phyloP scores from a whole-genome alignment of 1,140 invertebrate genomes.

The Andricus grossulariae region DNA sequence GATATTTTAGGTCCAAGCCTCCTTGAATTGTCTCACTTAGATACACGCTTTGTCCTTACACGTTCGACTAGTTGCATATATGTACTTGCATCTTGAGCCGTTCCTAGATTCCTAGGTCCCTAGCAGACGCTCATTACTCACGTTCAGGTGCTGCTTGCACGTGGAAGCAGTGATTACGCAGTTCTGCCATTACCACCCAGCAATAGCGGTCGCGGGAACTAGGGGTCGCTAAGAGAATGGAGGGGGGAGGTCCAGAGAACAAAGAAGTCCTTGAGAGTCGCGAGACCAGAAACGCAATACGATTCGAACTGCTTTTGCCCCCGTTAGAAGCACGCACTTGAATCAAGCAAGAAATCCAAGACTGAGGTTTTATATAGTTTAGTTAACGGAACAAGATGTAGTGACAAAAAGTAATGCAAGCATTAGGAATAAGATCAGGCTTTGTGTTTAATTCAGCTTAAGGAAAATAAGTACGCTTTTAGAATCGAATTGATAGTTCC shows the following conservation, averaged over 20 bases:
- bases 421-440: too few relatives aligned
- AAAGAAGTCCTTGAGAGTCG: constrained; percentile 66
- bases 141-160: constrained; percentile 66
- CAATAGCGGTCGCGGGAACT: constrained; percentile 13
- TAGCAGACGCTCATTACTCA: constrained; percentile 61
- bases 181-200: constrained; percentile 46
- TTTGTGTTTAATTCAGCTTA: too few relatives aligned
- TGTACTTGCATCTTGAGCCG: neutral
- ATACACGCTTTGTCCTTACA: neutral
- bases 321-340: constrained; percentile 57
- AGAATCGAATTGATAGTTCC: too few relatives aligned
- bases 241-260: constrained; percentile 54
- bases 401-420: too few relatives aligned
- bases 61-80: neutral
- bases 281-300: constrained; percentile 48
- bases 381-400: too few relatives aligned
- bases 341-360: constrained; percentile 15
- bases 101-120: constrained; percentile 50
- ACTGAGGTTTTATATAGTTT: neutral
- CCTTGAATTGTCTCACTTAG: neutral
- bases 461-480: too few relatives aligned
- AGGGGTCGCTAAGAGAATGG: neutral
- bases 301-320: constrained; percentile 48
- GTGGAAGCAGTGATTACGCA: constrained; percentile 64
- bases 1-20: too few relatives aligned